Percentiles rank a stretch among this genome's conserved stretches.
Conservation (phyloP, 2,888 invertebrate species). For the Calliphora vomitoria region DNA sequence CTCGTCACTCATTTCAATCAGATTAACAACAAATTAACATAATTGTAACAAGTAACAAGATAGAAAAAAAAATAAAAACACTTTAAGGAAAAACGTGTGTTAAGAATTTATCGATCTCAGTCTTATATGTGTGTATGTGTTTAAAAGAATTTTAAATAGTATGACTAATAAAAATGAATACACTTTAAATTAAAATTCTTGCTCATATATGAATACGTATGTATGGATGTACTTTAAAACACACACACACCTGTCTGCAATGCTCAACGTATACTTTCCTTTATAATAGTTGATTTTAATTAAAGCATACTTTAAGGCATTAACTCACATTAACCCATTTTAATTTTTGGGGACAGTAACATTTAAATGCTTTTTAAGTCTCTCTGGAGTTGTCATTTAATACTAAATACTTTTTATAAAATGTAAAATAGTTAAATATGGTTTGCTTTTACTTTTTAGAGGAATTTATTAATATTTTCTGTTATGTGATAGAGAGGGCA, state of each 20-base stretch:
- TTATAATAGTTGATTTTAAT: slow-evolving; percentile 39
- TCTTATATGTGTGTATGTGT: too few relatives aligned
- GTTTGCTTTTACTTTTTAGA: too few relatives aligned
- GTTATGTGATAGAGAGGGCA: too few relatives aligned
- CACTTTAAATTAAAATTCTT: neutral
- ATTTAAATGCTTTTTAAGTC: neutral
- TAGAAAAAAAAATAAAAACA: too few relatives aligned
- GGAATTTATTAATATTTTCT: too few relatives aligned
- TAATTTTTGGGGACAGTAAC: neutral
- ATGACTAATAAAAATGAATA: neutral
- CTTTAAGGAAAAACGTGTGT: too few relatives aligned
- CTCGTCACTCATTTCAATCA: too few relatives aligned
- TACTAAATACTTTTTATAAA: neutral
- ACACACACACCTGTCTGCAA: neutral
- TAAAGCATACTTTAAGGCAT: slow-evolving; percentile 42
- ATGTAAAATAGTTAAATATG: neutral
- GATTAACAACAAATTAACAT: too few relatives aligned
- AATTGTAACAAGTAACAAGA: too few relatives aligned
- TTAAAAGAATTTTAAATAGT: slow-evolving; percentile 15
- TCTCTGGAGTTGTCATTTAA: neutral
- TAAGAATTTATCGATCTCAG: too few relatives aligned
- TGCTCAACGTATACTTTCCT: neutral
- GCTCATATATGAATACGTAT: neutral
- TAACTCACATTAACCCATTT: slow-evolving; percentile 7
- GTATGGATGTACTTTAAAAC: neutral